A percentile compares a stretch with the other conserved stretches of the same genome.
Evolutionary conservation across 2,888 invertebrate species (phyloP).

Genomic region (Eurytoma adleriae): DNA sequence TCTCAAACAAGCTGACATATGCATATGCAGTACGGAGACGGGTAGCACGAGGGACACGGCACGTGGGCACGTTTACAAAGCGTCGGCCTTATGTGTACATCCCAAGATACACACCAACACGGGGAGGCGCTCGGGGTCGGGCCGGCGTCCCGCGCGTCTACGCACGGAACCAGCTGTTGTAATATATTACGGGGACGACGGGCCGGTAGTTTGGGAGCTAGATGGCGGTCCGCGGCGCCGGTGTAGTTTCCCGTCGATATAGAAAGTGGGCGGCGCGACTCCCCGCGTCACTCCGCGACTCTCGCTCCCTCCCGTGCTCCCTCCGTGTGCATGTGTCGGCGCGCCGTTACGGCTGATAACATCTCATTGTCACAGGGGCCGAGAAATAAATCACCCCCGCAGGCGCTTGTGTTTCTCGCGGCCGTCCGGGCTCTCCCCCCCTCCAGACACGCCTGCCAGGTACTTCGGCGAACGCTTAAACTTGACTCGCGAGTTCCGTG

Average conservation of each 20-base stretch:
- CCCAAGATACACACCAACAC: neutral
- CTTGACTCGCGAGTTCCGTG: conserved; percentile 30
- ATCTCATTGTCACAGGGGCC: conserved; percentile 70
- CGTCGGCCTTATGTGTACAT: conserved; percentile 19
- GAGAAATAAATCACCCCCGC: conserved; percentile 64
- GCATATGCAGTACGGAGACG: neutral
- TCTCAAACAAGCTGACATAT: neutral
- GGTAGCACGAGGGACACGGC: conserved; percentile 4
- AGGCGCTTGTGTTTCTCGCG: neutral
- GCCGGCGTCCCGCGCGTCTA: neutral
- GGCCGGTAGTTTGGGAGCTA: conserved; percentile 16
- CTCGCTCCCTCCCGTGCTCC: too few relatives aligned
- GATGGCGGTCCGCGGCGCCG: conserved; percentile 20
- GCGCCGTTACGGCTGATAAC: conserved; percentile 64
- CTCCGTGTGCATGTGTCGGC: conserved; percentile 2
- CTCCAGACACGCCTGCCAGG: conserved; percentile 34
- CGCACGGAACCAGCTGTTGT: conserved; percentile 53
- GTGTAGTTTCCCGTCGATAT: conserved; percentile 22
- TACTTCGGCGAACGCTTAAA: conserved; percentile 46
- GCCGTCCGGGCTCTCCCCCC: neutral
- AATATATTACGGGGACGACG: conserved; percentile 47
- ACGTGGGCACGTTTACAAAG: conserved; percentile 43
- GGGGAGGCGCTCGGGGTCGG: too few relatives aligned
- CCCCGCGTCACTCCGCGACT: conserved; percentile 12
- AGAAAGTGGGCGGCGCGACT: conserved; percentile 1